Base-by-base conservation (phyloP, 2,888 invertebrate genomes). In the Scaptomyza parva region DNA sequence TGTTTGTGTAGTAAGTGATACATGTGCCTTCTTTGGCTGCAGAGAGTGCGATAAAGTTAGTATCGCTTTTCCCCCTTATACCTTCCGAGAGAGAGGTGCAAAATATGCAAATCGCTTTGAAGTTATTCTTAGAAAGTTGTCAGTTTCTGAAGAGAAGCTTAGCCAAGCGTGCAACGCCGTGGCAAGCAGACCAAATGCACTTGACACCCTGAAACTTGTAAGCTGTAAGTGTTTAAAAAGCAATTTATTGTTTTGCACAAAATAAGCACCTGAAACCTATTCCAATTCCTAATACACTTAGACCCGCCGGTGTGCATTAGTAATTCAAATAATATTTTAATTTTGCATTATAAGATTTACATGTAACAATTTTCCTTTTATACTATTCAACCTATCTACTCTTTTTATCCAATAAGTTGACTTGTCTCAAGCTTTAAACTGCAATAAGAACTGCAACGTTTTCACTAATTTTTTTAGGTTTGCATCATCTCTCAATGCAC, bases 101-200 rank as follows among this genome's bases (percentile, higher is more conserved):
- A 82, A 86, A 84, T 86, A 83, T 83, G 83, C 86, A 83, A 86
- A 83, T 83, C 86, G 78, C 81, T 84, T 83, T 77, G 77, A 84
- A 84, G 81, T 84, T 80, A 78, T 78, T 83, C 86, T 81, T 86
- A 74, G 83, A 83, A 81, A 86, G 79, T 84, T 86, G 82, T 86
- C 86, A 86, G 86, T 70, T 84, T 57, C 26, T n/a, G 55, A 64
- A 64, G 60, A 68, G 64, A 35, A 67, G 65, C 69, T 75, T 69
- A 83, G 76, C 83, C 75, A 64, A 68, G 78, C 86, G 58, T 66
- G 62, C 72, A 60, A 58, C 55, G 45, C 59, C 61, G 53, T 54
- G 51, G 63, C 50, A 63, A 74, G 47, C 55, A 52, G 45, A 35
- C 43, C 55, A 50, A 54, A 50, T 61, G 70, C 75, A 70, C 70